Evolutionary conservation across 2,888 invertebrate species (phyloP).

Genomic region (Drosophila conformis): DNA sequence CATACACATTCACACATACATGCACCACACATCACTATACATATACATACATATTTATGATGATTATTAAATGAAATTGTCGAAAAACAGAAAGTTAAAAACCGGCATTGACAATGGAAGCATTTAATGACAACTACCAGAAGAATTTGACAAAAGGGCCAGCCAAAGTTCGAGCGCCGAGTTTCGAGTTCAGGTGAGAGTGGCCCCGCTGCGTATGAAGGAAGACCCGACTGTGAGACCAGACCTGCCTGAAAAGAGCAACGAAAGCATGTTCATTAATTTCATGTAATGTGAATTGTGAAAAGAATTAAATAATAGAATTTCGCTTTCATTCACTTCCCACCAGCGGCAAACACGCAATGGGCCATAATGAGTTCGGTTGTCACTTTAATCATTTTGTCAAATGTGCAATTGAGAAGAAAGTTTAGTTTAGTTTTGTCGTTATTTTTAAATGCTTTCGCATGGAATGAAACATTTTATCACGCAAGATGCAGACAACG

Average conservation of each 20-base stretch:
- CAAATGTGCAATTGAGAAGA: constrained; percentile 70
- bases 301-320: constrained; percentile 84
- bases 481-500: constrained; percentile 25
- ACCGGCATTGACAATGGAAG: constrained; percentile 62
- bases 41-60: constrained; percentile 25
- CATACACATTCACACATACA: background rate
- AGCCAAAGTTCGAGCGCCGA: constrained; percentile 9
- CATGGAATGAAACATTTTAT: constrained; percentile 22
- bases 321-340: constrained; percentile 82
- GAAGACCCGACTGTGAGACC: constrained; percentile 11
- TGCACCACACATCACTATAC: background rate
- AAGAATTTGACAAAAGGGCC: constrained; percentile 67
- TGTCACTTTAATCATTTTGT: constrained; percentile 51
- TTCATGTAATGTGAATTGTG: constrained; percentile 72
- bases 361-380: constrained; percentile 56
- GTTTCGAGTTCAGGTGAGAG: constrained; percentile 55
- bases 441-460: constrained; percentile 12
- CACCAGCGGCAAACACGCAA: constrained; percentile 64
- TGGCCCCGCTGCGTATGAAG: constrained; percentile 31
- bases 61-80: constrained; percentile 66
- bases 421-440: constrained; percentile 53
- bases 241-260: constrained; percentile 8
- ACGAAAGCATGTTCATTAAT: constrained; percentile 62
- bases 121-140: constrained; percentile 61
- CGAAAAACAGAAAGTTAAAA: constrained; percentile 71